Evolutionary conservation across 2,888 invertebrate species (phyloP).

Genomic region (Netelia fuscicornis): DNA sequence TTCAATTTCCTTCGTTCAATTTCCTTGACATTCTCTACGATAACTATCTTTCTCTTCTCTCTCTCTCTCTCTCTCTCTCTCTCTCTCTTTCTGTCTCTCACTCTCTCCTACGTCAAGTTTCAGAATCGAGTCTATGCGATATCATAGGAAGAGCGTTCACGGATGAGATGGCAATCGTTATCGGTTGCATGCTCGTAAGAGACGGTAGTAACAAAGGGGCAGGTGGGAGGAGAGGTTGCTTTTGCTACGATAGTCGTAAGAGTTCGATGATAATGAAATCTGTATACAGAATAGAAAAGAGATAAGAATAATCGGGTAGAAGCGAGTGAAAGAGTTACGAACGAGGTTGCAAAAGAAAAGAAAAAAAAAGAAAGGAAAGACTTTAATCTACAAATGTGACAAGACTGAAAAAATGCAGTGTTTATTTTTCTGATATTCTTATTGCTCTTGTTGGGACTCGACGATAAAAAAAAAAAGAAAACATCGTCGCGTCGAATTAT

Average conservation of each 20-base stretch:
- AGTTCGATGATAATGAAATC: constrained; percentile 9
- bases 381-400: no score
- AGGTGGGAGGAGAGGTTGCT: neutral
- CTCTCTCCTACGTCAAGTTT: constrained; percentile 6
- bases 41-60: neutral
- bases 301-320: neutral
- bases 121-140: constrained; percentile 57
- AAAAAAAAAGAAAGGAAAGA: neutral
- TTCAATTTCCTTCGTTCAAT: constrained; percentile 67
- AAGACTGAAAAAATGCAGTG: no score
- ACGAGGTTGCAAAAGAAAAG: neutral
- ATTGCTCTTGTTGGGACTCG: no score
- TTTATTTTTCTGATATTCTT: no score
- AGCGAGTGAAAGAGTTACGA: neutral
- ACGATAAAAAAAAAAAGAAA: neutral
- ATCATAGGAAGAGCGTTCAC: constrained; percentile 23
- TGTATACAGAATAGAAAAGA: neutral
- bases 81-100: neutral
- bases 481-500: neutral
- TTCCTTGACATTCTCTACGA: constrained; percentile 56
- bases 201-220: neutral
- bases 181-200: constrained; percentile 5
- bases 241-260: neutral
- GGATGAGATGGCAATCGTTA: constrained; percentile 55
- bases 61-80: neutral